Conservation (phyloP, 2,797 vertebrate species). For the Darevskia mixta region DNA sequence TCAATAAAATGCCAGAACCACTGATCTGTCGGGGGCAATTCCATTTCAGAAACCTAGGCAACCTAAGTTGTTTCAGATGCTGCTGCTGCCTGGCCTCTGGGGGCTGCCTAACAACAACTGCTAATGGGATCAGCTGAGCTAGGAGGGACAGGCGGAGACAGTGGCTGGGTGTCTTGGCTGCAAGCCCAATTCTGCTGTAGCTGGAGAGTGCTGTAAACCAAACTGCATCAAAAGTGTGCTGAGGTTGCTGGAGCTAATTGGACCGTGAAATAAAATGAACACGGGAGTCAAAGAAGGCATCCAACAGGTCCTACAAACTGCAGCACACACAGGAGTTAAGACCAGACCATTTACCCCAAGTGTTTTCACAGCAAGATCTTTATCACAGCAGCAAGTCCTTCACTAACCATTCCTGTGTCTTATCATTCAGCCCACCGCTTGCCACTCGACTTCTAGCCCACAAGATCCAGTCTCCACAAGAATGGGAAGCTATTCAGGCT, state of each 20-base stretch:
- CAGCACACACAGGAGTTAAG: background rate
- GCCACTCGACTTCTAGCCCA: slow-evolving; percentile 95
- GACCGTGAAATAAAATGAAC: background rate
- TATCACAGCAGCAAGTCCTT: background rate
- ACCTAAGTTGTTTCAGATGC: background rate
- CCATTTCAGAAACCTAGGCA: background rate
- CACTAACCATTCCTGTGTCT: background rate
- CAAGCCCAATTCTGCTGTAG: too few species aligned
- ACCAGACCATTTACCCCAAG: background rate
- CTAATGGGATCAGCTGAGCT: too few species aligned
- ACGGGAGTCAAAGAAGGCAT: background rate
- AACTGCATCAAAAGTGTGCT: background rate
- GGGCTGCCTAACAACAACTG: background rate
- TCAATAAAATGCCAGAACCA: background rate
- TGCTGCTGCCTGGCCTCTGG: background rate
- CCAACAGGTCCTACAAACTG: background rate
- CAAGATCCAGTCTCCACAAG: slow-evolving; percentile 98
- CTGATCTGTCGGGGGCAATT: background rate
- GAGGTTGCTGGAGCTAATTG: background rate
- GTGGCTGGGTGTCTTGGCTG: background rate
- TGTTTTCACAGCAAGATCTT: background rate
- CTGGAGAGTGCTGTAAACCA: background rate
- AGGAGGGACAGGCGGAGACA: background rate
- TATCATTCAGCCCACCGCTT: slow-evolving; percentile 78
- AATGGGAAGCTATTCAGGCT: slow-evolving; percentile 97